Conservation (phyloP, 2,888 invertebrate genomes). For the Caradrina kadenii region DNA sequence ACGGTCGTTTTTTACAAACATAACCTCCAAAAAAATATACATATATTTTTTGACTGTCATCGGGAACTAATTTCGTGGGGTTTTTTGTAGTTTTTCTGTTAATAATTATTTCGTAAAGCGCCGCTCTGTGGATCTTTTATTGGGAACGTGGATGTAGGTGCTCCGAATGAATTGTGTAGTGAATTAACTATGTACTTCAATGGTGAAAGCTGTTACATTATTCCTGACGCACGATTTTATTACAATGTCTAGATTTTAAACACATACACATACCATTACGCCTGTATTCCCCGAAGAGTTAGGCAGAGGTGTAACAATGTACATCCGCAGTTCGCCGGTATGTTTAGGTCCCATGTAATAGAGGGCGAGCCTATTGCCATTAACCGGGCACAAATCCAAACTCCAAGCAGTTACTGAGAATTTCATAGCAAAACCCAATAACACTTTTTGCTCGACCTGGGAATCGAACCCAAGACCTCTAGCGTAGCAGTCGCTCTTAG, state of each 20-base stretch:
- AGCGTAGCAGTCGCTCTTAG: too few relatives aligned
- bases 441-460: too few relatives aligned
- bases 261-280: too few relatives aligned
- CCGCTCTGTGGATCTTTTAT: slow-evolving; percentile 69
- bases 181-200: slow-evolving; percentile 16
- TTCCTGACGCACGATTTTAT: slow-evolving; percentile 42
- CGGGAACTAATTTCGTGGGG: slow-evolving; percentile 89
- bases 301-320: too few relatives aligned
- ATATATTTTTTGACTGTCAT: slow-evolving; percentile 90
- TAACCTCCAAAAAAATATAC: slow-evolving; percentile 80
- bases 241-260: slow-evolving; percentile 34
- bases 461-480: too few relatives aligned
- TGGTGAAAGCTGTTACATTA: slow-evolving; percentile 37
- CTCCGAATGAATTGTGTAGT: slow-evolving; percentile 21
- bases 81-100: slow-evolving; percentile 87
- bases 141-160: slow-evolving; percentile 35
- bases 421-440: too few relatives aligned
- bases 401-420: too few relatives aligned
- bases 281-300: too few relatives aligned
- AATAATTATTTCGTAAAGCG: slow-evolving; percentile 85
- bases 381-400: too few relatives aligned
- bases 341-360: too few relatives aligned
- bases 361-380: too few relatives aligned
- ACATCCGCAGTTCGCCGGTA: too few relatives aligned
- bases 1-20: slow-evolving; percentile 74